Base-by-base conservation (phyloP, 2,888 invertebrate species). In the Drosophila mulleri region DNA sequence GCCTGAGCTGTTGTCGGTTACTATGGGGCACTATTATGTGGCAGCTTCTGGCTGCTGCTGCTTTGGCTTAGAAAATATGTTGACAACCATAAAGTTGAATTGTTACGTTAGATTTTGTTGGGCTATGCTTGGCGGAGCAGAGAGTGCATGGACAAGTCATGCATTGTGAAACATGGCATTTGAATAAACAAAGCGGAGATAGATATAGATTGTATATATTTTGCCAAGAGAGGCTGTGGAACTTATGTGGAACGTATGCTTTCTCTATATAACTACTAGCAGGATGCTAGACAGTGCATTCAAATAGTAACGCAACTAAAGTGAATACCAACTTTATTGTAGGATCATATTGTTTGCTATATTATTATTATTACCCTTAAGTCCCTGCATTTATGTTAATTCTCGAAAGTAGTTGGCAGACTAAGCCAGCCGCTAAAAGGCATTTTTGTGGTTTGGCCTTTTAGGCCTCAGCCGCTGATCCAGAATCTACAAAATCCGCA, bases 11-110 rank as follows among this genome's bases (percentile, higher is more conserved):
- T 62, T 78, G 60, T 56, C 53, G 67, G 61, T 61, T 76, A 52
- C 70, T 58, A 74, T 61, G 58, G 57, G 75, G 63, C 75, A 75
- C 77, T 75, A 84, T 82, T 82, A 72, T 80, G 75, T 73, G 78
- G 54, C 66, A 73, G 73, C 76, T 53, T 67, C 72, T 76, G 63
- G 20, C 59, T 64, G 60, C 26, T 52, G 35, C 39, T 54, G 53
- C 53, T 64, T 73, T 64, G 81, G 82, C 86, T 83, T 80, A 83
- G 72, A 82, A 84, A 87, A 84, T 87, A 84, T 84, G 83, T 87
- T 87, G 83, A 87, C 83, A 84, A 78, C 80, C 82, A 80, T 84
- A 84, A 83, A 84, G 87, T 82, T 79, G 72, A 82, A 73, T 82
- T 77, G 69, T 72, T 75, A 61, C 76, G 45, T 66, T 52, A 54